Evolutionary conservation across 1,140 invertebrate genomes (phyloP).

Genomic region (Achatina immaculata): DNA sequence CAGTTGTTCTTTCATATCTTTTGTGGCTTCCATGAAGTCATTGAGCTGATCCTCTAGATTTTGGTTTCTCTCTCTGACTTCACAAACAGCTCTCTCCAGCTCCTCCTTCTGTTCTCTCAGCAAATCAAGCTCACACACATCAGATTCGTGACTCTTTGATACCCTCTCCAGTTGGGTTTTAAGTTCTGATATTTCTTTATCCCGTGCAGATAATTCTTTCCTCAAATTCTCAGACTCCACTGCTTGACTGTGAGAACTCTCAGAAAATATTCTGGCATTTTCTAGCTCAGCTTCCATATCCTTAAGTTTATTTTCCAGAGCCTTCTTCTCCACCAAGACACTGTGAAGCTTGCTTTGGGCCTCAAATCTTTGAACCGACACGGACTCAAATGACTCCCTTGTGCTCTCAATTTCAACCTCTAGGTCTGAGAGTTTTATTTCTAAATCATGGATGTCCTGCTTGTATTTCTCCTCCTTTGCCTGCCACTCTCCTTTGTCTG

Average conservation of each 20-base stretch:
- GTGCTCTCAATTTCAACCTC: conserved; percentile 18
- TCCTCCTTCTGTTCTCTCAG: conserved; percentile 1
- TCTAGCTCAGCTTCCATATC: conserved; percentile 1
- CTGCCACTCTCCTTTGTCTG: conserved; percentile 1
- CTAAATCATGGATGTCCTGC: conserved; percentile 1
- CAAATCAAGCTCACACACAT: background rate
- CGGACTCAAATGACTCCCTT: conserved; percentile 25
- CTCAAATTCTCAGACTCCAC: background rate
- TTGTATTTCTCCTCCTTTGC: conserved; percentile 14
- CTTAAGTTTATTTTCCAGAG: background rate
- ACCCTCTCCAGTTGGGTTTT: background rate
- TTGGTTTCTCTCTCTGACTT: background rate
- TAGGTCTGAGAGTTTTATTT: conserved; percentile 11
- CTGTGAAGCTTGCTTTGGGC: background rate
- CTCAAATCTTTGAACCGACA: conserved; percentile 24
- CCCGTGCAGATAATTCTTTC: background rate
- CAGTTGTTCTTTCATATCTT: conserved; percentile 20
- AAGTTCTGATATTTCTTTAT: conserved; percentile 6
- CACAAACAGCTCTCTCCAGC: background rate
- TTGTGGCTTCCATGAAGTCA: background rate
- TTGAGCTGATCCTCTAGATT: background rate
- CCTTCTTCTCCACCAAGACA: conserved; percentile 4
- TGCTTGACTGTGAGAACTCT: background rate
- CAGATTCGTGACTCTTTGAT: background rate
- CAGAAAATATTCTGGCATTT: background rate